phyloP scores from a whole-genome alignment of 2,113 vertebrate species.

The Actenoides hombroni region DNA sequence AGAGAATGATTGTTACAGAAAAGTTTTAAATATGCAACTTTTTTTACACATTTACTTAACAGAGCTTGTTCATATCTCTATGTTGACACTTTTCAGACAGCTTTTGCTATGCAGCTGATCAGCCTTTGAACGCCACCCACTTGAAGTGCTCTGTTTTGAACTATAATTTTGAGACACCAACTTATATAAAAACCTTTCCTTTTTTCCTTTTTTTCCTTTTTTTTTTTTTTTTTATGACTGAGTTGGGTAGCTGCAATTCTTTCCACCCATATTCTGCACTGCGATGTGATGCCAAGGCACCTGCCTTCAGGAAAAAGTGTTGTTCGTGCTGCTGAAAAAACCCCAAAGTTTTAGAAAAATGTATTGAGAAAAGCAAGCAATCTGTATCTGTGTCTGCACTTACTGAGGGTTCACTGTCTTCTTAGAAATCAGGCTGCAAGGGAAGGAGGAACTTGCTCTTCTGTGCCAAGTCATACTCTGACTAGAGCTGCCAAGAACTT shows the following conservation, averaged over 20 bases:
- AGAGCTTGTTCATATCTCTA: not conserved
- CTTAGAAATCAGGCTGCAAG: not conserved
- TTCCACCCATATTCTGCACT: not conserved
- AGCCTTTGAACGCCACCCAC: not conserved
- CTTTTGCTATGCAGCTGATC: not conserved
- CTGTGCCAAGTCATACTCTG: not conserved
- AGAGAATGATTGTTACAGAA: not conserved
- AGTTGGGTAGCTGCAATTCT: not conserved
- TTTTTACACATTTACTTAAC: not conserved
- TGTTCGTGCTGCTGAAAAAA: not conserved
- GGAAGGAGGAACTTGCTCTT: not conserved
- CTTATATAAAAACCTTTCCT: not conserved
- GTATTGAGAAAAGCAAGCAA: not conserved
- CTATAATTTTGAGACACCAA: not conserved
- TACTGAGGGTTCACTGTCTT: not conserved
- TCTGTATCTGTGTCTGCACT: not conserved
- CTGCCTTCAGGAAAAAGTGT: not conserved
- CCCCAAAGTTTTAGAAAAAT: not conserved
- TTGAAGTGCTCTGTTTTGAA: not conserved
- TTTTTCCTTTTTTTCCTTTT: too few relatives aligned
- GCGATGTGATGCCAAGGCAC: not conserved
- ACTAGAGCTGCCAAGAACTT: not conserved
- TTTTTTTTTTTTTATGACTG: not conserved
- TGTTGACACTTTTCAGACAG: not conserved
- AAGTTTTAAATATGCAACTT: not conserved